Conservation (phyloP, 2,797 vertebrate genomes). For the Halcyon leucocephala region DNA sequence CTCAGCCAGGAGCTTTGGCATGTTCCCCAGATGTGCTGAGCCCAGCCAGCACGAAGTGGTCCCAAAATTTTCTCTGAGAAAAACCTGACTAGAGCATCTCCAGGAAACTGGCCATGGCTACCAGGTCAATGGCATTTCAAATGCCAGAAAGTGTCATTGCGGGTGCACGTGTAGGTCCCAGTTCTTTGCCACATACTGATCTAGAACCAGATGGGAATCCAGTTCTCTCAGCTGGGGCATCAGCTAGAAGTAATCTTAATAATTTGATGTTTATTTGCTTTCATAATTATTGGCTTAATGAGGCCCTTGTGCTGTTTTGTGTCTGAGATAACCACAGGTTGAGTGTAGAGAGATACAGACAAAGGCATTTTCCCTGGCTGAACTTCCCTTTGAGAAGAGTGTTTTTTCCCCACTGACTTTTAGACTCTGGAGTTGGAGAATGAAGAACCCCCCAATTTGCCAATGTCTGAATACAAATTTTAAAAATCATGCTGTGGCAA, state of each 20-base stretch:
- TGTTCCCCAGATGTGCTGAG: background rate
- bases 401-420: background rate
- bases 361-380: background rate
- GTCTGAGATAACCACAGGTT: background rate
- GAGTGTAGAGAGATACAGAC: background rate
- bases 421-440: background rate
- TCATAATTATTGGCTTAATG: background rate
- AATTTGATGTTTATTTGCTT: background rate
- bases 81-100: background rate
- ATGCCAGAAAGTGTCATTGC: background rate
- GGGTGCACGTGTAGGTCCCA: background rate
- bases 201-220: background rate
- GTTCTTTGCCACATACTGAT: background rate
- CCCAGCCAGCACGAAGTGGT: background rate
- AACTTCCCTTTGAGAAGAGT: background rate
- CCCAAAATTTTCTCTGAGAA: background rate
- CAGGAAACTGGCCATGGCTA: background rate
- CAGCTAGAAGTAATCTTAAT: background rate
- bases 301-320: background rate
- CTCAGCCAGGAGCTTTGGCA: background rate
- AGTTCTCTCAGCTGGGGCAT: background rate
- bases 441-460: background rate
- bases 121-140: background rate
- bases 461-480: background rate
- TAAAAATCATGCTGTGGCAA: background rate